Evolutionary conservation across 2,888 invertebrate genomes (phyloP).

Genomic region (Drosophila macrospina): DNA sequence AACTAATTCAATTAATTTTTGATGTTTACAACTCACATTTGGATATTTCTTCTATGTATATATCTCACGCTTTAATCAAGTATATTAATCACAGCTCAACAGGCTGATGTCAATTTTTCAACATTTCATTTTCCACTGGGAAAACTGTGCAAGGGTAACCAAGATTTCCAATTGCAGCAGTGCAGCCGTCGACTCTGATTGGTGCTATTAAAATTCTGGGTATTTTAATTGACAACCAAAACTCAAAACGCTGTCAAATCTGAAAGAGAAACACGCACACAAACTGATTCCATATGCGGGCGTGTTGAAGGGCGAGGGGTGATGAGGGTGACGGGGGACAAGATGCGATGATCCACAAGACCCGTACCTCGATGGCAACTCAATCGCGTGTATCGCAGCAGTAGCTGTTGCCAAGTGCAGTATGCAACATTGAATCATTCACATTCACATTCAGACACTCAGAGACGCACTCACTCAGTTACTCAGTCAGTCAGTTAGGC

Average conservation of each 20-base stretch:
- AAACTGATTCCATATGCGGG: conserved; percentile 77
- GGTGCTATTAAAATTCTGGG: conserved; percentile 24
- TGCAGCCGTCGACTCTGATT: conserved; percentile 36
- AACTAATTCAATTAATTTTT: conserved; percentile 3
- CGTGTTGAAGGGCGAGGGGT: conserved; percentile 3
- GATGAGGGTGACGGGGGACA: neutral
- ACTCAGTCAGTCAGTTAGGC: conserved; percentile 16
- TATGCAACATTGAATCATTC: conserved; percentile 64
- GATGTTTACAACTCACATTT: conserved; percentile 6
- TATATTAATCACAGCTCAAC: conserved; percentile 27
- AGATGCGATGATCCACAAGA: conserved; percentile 11
- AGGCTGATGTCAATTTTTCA: conserved; percentile 18
- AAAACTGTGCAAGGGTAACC: neutral
- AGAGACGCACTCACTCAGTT: neutral
- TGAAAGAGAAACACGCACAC: conserved; percentile 42
- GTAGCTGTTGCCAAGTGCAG: conserved; percentile 67
- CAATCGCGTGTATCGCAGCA: conserved; percentile 14
- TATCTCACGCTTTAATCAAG: conserved; percentile 2
- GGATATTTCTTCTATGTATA: conserved; percentile 20
- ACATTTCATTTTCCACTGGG: conserved; percentile 19
- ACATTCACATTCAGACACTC: too few species aligned
- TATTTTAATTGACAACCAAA: conserved; percentile 68
- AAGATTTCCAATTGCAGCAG: conserved; percentile 6
- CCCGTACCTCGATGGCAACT: conserved; percentile 41
- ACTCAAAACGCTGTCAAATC: conserved; percentile 56